Base-by-base conservation (phyloP, 2,888 invertebrate species). In the Eristalis arbustorum region DNA sequence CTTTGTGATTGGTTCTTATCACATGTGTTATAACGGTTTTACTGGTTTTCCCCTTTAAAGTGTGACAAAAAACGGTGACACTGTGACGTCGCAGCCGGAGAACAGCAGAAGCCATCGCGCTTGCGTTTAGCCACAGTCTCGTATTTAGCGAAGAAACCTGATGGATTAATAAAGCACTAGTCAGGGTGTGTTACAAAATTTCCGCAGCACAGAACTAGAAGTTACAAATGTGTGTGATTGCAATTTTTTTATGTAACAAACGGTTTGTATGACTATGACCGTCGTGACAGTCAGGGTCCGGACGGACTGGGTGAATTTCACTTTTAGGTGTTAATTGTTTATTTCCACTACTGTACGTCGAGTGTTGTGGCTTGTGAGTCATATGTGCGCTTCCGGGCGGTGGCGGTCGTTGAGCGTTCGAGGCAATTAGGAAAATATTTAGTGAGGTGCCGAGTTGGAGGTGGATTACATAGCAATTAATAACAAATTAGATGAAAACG, bases 1-100 rank as follows among this genome's bases (percentile, higher is more conserved):
- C 25, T 3, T 63, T 59, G 59, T 71, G 67, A 84, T 37, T 63
- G 67, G 40, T 77, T 71, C 73, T 77, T 81, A 77, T 64, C 74
- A 77, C 85, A 77, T 56, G 56, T 42, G 56, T 14, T 11, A 75
- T 82, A 87, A 79, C 87, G 72, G 83, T 83, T 63, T 40, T 31
- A 69, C 22, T 71, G 63, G 57, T 75, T 64, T 73, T 42, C 59
- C n/a, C 28, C 34, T n/a, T n/a, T 10, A 66, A 83, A 71, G 25
- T 71, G 64, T 87, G 74, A 83, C 83, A 64, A 56, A 49, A 18
- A 79, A 79, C 66, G 40, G 72, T 78, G 23, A 71, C 14, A 23
- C n/a, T 42, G 49, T 79, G 82, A 82, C 76, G 82, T 59, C n/a
- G 57, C 4, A 4, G 25, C 3, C 18, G 6, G 42, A n/a, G 5